Evolutionary conservation across 2,113 vertebrate species (phyloP), one percentile per base, ranked within the genome.

Genomic region (Muscicapa adusta): DNA sequence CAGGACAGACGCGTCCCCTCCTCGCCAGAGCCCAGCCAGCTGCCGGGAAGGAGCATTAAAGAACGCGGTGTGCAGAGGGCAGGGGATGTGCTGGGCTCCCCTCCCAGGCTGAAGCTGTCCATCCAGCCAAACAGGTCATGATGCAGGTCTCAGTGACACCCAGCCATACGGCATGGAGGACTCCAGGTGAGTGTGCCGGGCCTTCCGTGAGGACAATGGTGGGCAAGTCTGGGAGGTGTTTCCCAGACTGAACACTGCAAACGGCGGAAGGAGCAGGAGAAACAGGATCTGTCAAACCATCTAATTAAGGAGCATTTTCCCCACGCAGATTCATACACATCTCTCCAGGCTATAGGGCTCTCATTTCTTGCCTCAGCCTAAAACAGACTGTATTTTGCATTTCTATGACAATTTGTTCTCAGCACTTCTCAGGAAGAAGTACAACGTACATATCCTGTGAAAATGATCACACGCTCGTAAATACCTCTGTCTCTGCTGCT

Each of bases 221-320:
- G 63, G 88, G 68, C 3, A 3, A 93, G 61, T 13, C 9, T 33
- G 33, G 89, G 53, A 89, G 91, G 81, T 3, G 29, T 79, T 95
- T 89, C 81, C 89, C 85, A 88, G 87, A 78, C 47, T 18, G 77
- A 94, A 72, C 0, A 1, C 78, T 58, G 54, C 54, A 42, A 81
- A 93, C 63, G 60, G 56, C 0, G 0, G 90, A 90, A 86, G 75
- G 40, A 96, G 84, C 90, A 79, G 83, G 92, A 96, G 85, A 84
- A 96, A 95, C 90, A 93, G 93, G 87, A 94, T 95, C 82, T 78
- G 86, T 72, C 70, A 62, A 45, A 23, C 75, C 42, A 33, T 50
- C 74, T 95, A 77, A 89, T 95, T 85, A 95, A 45, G 68, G 78
- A 65, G 56, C 62, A 8, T 91, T 63, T 92, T 92, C 73, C 48